These are phyloP conservation scores for Gouania willdenowi DNA, from an alignment of 2,797 vertebrate species.

Conservation along the genomic window DNA sequence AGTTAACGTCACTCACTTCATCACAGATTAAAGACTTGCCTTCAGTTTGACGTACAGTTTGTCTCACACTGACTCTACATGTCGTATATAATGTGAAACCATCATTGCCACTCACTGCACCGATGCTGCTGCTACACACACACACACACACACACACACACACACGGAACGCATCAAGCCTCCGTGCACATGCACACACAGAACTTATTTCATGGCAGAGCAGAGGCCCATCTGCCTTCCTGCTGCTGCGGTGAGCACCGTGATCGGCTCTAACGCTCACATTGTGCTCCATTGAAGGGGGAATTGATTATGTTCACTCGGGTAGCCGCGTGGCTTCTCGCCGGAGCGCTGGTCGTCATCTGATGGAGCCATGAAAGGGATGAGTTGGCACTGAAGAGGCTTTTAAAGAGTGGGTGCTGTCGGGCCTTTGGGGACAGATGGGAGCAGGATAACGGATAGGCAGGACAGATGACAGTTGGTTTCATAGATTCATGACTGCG, in stretches of 20 bases:
- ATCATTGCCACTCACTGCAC: conserved; percentile 25
- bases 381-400: conserved; percentile 44
- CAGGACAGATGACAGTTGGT: conserved; percentile 12
- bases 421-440: not conserved
- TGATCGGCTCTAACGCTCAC: conserved; percentile 37
- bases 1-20: no score
- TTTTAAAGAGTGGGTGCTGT: no score
- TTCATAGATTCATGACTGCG: not conserved
- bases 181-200: conserved; percentile 7
- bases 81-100: conserved; percentile 23
- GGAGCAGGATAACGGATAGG: conserved; percentile 18
- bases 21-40: no score
- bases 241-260: conserved; percentile 29
- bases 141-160: not conserved
- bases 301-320: conserved; percentile 62
- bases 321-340: conserved; percentile 35
- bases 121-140: conserved; percentile 1
- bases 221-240: conserved; percentile 59
- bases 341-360: conserved; percentile 29
- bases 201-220: conserved; percentile 66
- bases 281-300: conserved; percentile 55
- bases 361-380: conserved; percentile 47
- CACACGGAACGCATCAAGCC: not conserved
- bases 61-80: conserved; percentile 11
- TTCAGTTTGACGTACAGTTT: conserved; percentile 35